These are phyloP conservation scores for Stegostoma tigrinum DNA, from an alignment of 2,113 vertebrate genomes.

Conservation along the genomic window DNA sequence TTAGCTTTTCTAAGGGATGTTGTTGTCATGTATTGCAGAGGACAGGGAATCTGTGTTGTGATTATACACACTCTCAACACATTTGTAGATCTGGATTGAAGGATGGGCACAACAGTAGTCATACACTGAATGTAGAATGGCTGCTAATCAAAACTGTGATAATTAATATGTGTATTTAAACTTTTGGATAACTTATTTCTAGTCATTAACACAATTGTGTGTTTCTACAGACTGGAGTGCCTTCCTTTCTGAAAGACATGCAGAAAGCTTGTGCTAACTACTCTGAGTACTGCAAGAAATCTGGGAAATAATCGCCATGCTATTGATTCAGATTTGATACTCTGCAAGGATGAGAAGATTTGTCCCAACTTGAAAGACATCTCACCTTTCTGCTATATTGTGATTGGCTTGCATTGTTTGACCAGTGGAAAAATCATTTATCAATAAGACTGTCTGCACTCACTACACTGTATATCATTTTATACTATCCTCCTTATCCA, in stretches of 20 bases:
- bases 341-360: not conserved
- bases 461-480: not conserved
- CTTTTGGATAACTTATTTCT: not conserved
- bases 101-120: not conserved
- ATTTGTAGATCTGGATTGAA: not conserved
- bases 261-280: conserved; percentile 72
- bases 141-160: not conserved
- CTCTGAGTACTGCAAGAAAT: conserved; percentile 26
- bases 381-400: not conserved
- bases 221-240: conserved; percentile 70
- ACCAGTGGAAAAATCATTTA: not conserved
- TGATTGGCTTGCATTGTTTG: not conserved
- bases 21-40: not conserved
- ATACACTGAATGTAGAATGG: not conserved
- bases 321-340: not conserved
- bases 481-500: not conserved
- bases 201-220: not conserved
- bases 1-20: not conserved
- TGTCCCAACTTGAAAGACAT: not conserved
- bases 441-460: not conserved
- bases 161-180: not conserved
- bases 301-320: not conserved
- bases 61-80: not conserved
- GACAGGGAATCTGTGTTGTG: not conserved
- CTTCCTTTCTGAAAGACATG: conserved; percentile 72